A percentile compares a stretch with the other conserved stretches of the same genome.
Evolutionary conservation across 23 tunicate genomes (phyloP).

Genomic region (Aplidium turbinatum): DNA sequence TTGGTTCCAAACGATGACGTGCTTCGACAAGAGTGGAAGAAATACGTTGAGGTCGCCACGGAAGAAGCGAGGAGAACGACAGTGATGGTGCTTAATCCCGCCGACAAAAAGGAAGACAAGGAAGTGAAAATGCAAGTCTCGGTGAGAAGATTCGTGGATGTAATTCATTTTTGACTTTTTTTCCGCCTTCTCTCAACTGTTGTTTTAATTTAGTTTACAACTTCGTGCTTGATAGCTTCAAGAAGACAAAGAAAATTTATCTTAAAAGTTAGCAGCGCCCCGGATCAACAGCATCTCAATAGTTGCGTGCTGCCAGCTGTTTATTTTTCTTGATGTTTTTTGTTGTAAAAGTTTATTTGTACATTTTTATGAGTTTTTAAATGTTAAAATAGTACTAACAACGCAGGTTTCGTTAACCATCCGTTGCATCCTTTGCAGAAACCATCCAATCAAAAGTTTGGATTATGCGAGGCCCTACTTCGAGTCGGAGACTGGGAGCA

Average conservation of each 20-base stretch:
- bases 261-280: too few species aligned
- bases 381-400: too few species aligned
- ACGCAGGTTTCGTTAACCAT: too few species aligned
- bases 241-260: too few species aligned
- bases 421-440: too few species aligned
- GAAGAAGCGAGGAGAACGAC: conserved; percentile 69
- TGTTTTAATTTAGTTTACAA: not conserved
- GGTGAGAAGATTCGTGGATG: not conserved
- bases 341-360: too few species aligned
- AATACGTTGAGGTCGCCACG: conserved; percentile 53
- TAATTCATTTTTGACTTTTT: not conserved
- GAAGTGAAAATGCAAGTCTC: conserved; percentile 36
- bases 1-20: conserved; percentile 69
- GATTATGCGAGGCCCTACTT: conserved; percentile 83
- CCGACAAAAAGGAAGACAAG: conserved; percentile 88
- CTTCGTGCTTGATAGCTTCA: not conserved
- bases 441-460: conserved; percentile 97
- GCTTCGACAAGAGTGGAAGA: conserved; percentile 61
- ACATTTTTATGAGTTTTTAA: too few species aligned
- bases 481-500: conserved; percentile 85
- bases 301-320: too few species aligned
- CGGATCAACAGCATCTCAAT: too few species aligned
- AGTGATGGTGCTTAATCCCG: conserved; percentile 56
- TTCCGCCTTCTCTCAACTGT: not conserved
- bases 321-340: too few species aligned